Evolutionary conservation across 2,113 vertebrate species (phyloP), one percentile per base, ranked within the genome.

Genomic region (Chaenogobius annularis): DNA sequence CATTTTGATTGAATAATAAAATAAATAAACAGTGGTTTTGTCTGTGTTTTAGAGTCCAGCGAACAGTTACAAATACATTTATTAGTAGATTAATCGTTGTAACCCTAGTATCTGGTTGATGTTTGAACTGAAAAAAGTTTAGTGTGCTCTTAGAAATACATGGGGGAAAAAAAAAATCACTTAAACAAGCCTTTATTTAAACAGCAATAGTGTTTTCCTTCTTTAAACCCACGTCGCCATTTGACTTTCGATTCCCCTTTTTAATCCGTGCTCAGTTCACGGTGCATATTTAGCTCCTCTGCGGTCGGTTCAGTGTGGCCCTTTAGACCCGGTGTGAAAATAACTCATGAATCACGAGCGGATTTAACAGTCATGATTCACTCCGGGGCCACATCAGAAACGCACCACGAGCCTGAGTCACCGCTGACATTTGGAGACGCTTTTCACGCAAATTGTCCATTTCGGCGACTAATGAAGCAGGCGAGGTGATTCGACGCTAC

Each of bases 281-380:
- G 5, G 19, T n/a, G n/a, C 17, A 17, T 5, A 50, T 54, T 19
- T n/a, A 54, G 97, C 31, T 96, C 97, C 20, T 99, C 96, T 10
- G 87, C 64, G 1, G 88, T 81, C 17, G 95, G 93, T 43, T 95
- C 96, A 78, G 91, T 94, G 90, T 97, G 96, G 90, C 96, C 96
- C 91, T 99, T 99, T 48, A 98, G 91, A 47, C 97, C 97, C 50
- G 72, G 26, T 35, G 23, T 35, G 26, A 17, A 44, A 37, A 0
- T 12, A 17, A 75, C 23, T 81, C 68, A 80, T 54, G 9, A 74
- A 13, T 61, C 35, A 69, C 55, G 22, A 47, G 56, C 70, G 37
- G 68, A 37, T 2, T 10, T 13, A 13, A 65, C 63, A 35, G 35
- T 56, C 4, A 52, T 54, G 61, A 48, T 20, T 66, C 7, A 20